These are phyloP conservation scores for Psittacula echo DNA, from an alignment of 2,797 vertebrate species.

Conservation along the genomic window DNA sequence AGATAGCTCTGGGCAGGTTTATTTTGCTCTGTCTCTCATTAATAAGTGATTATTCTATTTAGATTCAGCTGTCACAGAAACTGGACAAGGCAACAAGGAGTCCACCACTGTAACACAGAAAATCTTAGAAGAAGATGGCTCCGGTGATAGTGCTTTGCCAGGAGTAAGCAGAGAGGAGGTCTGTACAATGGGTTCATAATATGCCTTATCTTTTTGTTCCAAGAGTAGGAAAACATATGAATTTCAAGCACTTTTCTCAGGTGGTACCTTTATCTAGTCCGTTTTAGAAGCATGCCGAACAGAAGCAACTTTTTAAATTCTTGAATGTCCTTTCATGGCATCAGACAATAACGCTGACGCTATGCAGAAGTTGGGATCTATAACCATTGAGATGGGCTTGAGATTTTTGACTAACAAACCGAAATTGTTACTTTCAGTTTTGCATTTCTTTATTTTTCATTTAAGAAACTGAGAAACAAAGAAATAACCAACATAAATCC, in stretches of 20 bases:
- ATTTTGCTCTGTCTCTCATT: not conserved
- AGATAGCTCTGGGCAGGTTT: not conserved
- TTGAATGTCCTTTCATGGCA: not conserved
- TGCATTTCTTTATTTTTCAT: not conserved
- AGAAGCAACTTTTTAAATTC: not conserved
- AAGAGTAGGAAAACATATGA: not conserved
- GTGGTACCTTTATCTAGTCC: not conserved
- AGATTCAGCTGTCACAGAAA: not conserved
- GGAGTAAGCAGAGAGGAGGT: conserved; percentile 54
- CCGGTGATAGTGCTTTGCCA: conserved; percentile 32
- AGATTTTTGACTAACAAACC: not conserved
- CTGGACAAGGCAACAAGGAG: not conserved
- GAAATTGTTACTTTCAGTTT: not conserved
- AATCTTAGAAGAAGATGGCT: conserved; percentile 48
- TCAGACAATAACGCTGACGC: not conserved
- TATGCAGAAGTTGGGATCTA: not conserved
- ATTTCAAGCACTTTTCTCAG: not conserved
- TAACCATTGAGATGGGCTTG: not conserved
- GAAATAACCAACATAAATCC: not conserved
- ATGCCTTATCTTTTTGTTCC: not conserved
- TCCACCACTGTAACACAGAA: not conserved
- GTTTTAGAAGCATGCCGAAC: not conserved
- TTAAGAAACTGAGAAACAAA: not conserved
- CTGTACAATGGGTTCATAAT: not conserved
- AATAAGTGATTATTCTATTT: not conserved